Percentiles rank a stretch among this genome's conserved stretches.
Evolutionary conservation across 2,888 invertebrate species (phyloP).

Genomic region (Pantelozetes paolii): DNA sequence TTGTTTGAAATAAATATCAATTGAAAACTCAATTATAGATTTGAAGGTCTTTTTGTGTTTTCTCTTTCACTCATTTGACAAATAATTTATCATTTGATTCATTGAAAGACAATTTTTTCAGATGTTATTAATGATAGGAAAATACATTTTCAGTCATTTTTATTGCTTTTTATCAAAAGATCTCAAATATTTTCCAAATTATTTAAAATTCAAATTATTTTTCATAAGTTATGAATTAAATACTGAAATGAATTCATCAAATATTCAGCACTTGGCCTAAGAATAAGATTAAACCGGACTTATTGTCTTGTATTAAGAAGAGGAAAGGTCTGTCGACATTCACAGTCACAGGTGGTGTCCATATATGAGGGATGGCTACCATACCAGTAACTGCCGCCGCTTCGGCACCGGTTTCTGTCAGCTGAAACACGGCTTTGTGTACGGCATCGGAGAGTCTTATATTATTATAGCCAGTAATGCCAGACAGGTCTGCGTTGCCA

Average conservation of each 20-base stretch:
- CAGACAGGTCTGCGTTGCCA: constrained; percentile 33
- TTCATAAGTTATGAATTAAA: not conserved
- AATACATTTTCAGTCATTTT: no score
- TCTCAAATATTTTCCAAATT: no score
- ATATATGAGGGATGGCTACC: constrained; percentile 36
- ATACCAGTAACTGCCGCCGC: constrained; percentile 40
- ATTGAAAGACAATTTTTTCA: not conserved
- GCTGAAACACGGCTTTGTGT: constrained; percentile 40
- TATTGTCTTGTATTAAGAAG: constrained; percentile 49
- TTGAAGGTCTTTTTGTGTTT: not conserved
- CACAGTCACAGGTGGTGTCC: constrained; percentile 43
- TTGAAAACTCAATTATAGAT: not conserved
- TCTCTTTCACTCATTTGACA: not conserved
- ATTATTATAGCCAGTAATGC: not conserved
- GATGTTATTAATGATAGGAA: no score
- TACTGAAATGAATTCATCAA: not conserved
- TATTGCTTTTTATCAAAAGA: no score
- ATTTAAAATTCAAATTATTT: not conserved
- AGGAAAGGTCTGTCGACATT: constrained; percentile 51
- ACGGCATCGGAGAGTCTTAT: constrained; percentile 13
- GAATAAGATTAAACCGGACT: constrained; percentile 34
- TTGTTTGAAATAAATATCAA: not conserved
- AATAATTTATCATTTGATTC: not conserved
- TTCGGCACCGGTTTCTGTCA: constrained; percentile 41
- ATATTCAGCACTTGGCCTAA: constrained; percentile 19